Base-by-base conservation (phyloP, 30 jellyfish, hydroid and myxozoan species). In the Mastigias papua region DNA sequence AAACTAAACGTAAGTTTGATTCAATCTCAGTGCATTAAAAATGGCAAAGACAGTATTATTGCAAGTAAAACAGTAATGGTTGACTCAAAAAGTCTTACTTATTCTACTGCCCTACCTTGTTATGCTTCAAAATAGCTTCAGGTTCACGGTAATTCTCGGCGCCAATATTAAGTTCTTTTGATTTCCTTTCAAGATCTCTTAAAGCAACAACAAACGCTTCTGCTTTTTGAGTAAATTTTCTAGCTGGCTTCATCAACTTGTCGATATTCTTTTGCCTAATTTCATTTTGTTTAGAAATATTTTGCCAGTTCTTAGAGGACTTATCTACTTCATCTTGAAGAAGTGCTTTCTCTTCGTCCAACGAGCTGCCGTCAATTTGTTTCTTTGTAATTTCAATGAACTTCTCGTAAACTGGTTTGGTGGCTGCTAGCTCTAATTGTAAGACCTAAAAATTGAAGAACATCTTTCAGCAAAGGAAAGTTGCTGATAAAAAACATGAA, bases 381-480 rank as follows among this genome's bases (percentile, higher is more conserved):
- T 86, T 89, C 74, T 80, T 84, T 51, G 88, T 88, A 30, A 94
- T 15, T 30, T 65, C 90, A 16, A 75, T 28, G 70, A 94, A 51
- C 61, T 78, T 84, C 58, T 89, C 96, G 33, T 93, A 82, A 2
- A 81, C 46, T 20, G 98, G 95, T 33, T 87, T 87, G 58, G 82
- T 65, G 13, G 89, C 69, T 1, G 33, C 32, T 6, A 87, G 26
- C 21, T 93, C 97, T 10, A 85, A 30, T 57, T 93, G 97, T 33
- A 93, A 17, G 32, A 34, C 84, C 96, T 87, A 23, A 48, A 58
- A 46, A 1, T 4, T 3, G 70, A 80, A 30, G 54, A 42, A 42
- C 13, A 4, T 42, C 13, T 42, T 42, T 4, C 54, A 8, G 13
- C 13, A 4, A 4, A 8, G 7, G 54, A 42, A 42, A 42, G 7